These are phyloP conservation scores for Hydrocynus forskahlii DNA, from an alignment of 2,797 vertebrate species.

Conservation along the genomic window DNA sequence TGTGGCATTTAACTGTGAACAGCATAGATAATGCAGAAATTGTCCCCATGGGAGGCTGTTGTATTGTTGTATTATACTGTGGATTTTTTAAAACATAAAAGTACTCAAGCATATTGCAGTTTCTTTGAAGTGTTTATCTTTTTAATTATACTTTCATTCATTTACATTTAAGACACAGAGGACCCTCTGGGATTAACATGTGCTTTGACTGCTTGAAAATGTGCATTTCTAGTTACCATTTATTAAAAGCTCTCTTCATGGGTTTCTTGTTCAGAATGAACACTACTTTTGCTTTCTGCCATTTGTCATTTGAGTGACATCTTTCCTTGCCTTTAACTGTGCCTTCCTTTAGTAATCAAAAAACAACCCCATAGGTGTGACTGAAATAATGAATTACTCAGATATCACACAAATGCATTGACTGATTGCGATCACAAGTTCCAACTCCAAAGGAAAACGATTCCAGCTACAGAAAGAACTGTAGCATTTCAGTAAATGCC, in stretches of 20 bases:
- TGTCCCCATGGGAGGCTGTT: constrained; percentile 69
- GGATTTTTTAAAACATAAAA: constrained; percentile 71
- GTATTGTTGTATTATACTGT: constrained; percentile 71
- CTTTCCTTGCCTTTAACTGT: constrained; percentile 10
- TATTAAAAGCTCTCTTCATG: background rate
- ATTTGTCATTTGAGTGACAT: constrained; percentile 9
- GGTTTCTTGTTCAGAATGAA: background rate
- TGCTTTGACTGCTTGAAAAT: constrained; percentile 18
- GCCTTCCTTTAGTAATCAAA: background rate
- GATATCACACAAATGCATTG: constrained; percentile 1
- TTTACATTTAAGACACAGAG: background rate
- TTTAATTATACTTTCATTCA: constrained; percentile 36
- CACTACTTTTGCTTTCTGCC: background rate
- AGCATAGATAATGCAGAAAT: constrained; percentile 54
- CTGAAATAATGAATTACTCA: background rate
- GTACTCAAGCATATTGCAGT: constrained; percentile 73
- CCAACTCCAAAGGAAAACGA: background rate
- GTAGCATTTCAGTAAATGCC: constrained; percentile 20
- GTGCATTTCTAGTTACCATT: constrained; percentile 2
- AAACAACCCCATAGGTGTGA: background rate
- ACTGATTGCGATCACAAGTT: background rate
- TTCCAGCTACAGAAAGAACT: constrained; percentile 28
- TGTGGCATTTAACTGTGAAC: constrained; percentile 80
- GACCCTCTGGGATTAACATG: background rate
- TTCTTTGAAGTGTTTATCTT: constrained; percentile 63